These are phyloP conservation scores for Perognathus longimembris DNA, from an alignment of 2,113 vertebrate species.

Conservation along the genomic window DNA sequence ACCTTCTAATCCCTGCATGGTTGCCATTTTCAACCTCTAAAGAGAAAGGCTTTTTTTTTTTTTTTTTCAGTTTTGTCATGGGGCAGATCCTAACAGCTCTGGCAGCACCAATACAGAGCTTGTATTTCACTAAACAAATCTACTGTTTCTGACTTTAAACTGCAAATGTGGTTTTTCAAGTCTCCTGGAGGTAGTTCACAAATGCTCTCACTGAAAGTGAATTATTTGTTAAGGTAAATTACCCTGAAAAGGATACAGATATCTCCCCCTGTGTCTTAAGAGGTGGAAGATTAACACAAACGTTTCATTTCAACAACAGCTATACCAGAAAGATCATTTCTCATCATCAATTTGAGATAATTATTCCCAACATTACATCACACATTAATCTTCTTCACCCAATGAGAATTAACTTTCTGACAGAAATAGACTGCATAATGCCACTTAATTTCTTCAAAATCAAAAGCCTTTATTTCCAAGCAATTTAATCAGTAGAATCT, in stretches of 20 bases:
- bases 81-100: background rate
- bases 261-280: background rate
- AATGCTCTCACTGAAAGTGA: slow-evolving; percentile 45
- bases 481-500: slow-evolving; percentile 59
- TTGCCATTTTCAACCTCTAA: background rate
- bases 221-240: slow-evolving; percentile 71
- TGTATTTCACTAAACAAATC: slow-evolving; percentile 55
- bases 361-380: slow-evolving; percentile 24
- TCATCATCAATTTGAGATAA: slow-evolving; percentile 51
- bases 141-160: background rate
- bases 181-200: slow-evolving; percentile 52
- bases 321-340: slow-evolving; percentile 48
- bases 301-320: slow-evolving; percentile 50
- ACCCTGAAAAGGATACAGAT: slow-evolving; percentile 46
- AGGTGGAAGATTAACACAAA: slow-evolving; percentile 41
- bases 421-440: slow-evolving; percentile 24
- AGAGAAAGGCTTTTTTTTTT: background rate
- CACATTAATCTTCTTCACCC: background rate
- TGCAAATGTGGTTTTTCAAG: slow-evolving; percentile 68
- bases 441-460: slow-evolving; percentile 37
- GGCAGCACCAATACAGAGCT: slow-evolving; percentile 56
- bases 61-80: background rate
- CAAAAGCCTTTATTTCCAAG: slow-evolving; percentile 46
- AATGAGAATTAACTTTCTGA: slow-evolving; percentile 46
- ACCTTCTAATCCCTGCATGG: background rate